Evolutionary conservation across 1,140 invertebrate genomes (phyloP).

Genomic region (Drosophila watanabei): DNA sequence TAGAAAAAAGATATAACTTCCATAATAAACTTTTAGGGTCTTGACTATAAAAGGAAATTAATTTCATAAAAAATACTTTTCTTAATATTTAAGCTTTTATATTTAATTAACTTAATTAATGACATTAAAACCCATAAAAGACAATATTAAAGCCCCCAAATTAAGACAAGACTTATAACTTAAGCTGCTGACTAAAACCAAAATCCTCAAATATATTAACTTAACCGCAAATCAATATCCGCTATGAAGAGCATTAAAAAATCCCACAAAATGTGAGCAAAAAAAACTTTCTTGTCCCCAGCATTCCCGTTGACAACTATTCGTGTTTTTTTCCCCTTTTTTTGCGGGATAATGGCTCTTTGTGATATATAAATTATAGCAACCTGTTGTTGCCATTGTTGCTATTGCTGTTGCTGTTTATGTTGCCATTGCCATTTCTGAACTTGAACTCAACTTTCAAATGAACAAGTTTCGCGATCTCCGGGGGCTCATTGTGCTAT

Average conservation of each 20-base stretch:
- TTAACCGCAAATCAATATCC: constrained; percentile 9
- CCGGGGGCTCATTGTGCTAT: constrained; percentile 31
- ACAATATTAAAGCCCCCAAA: neutral
- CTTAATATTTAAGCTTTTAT: neutral
- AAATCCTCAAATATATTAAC: neutral
- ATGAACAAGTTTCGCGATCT: constrained; percentile 67
- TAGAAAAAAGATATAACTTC: too few relatives aligned
- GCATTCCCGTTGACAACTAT: constrained; percentile 57
- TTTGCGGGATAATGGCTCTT: constrained; percentile 48
- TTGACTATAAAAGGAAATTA: too few relatives aligned
- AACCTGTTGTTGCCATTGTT: constrained; percentile 41
- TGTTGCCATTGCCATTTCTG: constrained; percentile 43
- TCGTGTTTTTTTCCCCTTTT: constrained; percentile 19
- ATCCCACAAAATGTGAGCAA: neutral
- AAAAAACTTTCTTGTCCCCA: neutral
- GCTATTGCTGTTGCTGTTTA: constrained; percentile 18
- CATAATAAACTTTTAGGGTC: too few relatives aligned
- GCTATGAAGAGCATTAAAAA: constrained; percentile 12
- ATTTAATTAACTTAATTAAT: neutral
- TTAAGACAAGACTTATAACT: neutral
- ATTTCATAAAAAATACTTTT: too few relatives aligned
- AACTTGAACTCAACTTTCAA: constrained; percentile 61
- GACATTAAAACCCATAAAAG: neutral
- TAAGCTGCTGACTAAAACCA: neutral
- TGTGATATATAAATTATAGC: constrained; percentile 41